Conservation (phyloP, 1,140 invertebrate species). For the Ceratina australensis region DNA sequence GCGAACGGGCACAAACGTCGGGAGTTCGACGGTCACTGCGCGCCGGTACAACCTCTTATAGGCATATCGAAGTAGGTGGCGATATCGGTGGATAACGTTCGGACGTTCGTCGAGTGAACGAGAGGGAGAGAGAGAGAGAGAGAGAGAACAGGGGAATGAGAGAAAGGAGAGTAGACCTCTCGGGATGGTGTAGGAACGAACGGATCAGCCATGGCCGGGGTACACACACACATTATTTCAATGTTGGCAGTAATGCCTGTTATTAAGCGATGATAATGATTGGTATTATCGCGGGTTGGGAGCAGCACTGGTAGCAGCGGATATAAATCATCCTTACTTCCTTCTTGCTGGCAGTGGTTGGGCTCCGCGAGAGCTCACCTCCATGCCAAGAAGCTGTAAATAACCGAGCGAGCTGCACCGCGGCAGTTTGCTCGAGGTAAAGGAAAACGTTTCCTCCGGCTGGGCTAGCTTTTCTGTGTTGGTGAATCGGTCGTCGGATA, state of each 20-base stretch:
- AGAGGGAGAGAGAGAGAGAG: slow-evolving; percentile 1
- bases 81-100: slow-evolving; percentile 1
- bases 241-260: slow-evolving; percentile 81
- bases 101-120: background rate
- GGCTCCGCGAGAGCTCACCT: slow-evolving; percentile 67
- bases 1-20: slow-evolving; percentile 12
- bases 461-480: slow-evolving; percentile 1
- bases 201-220: slow-evolving; percentile 71
- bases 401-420: slow-evolving; percentile 69
- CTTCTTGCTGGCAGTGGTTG: slow-evolving; percentile 72
- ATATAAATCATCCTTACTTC: slow-evolving; percentile 81
- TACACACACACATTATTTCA: slow-evolving; percentile 77
- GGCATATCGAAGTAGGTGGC: slow-evolving; percentile 32
- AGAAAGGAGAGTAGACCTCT: slow-evolving; percentile 46
- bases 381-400: slow-evolving; percentile 79
- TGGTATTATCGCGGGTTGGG: slow-evolving; percentile 80
- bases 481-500: slow-evolving; percentile 43
- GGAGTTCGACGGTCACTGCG: no score
- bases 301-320: slow-evolving; percentile 79
- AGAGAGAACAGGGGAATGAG: background rate
- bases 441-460: slow-evolving; percentile 33
- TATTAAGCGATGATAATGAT: slow-evolving; percentile 81
- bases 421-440: slow-evolving; percentile 46
- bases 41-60: background rate
- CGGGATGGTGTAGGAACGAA: slow-evolving; percentile 68